A percentile compares a stretch with the other conserved stretches of the same genome.
These are phyloP conservation scores for Miltochrista miniata DNA, from an alignment of 2,888 invertebrate genomes.

Conservation along the genomic window DNA sequence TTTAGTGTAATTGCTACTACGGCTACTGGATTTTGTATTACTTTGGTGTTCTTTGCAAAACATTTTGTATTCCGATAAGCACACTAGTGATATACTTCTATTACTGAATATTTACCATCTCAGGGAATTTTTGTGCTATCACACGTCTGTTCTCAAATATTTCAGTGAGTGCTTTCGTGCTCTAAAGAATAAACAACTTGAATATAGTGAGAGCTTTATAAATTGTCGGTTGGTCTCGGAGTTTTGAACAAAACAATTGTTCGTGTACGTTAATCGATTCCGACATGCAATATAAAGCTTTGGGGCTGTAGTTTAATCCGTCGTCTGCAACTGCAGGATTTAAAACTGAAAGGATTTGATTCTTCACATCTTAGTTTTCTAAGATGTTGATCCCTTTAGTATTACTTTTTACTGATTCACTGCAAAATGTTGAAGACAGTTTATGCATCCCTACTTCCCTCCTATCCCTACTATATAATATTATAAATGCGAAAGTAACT, in stretches of 20 bases:
- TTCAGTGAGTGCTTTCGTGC: not conserved
- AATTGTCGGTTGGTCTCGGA: constrained; percentile 14
- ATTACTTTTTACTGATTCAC: not conserved
- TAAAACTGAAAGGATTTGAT: not conserved
- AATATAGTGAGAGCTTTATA: not conserved
- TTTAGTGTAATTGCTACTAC: too few species aligned
- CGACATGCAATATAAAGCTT: constrained; percentile 14
- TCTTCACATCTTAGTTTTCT: not conserved
- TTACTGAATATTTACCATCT: not conserved
- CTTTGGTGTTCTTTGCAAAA: too few species aligned
- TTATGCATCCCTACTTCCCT: not conserved
- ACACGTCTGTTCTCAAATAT: not conserved
- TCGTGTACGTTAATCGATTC: constrained; percentile 2
- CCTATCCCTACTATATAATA: too few species aligned
- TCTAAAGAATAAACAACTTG: not conserved
- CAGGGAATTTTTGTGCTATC: not conserved
- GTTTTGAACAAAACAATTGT: constrained; percentile 9
- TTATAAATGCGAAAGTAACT: too few species aligned
- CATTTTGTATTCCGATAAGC: not conserved
- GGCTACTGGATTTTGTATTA: too few species aligned
- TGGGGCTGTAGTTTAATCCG: constrained; percentile 9
- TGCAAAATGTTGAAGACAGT: not conserved
- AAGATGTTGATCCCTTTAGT: not conserved
- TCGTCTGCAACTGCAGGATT: constrained; percentile 1
- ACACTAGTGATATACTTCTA: not conserved